phyloP scores from a whole-genome alignment of 2,113 vertebrate species.

The Crotalus viridis region DNA sequence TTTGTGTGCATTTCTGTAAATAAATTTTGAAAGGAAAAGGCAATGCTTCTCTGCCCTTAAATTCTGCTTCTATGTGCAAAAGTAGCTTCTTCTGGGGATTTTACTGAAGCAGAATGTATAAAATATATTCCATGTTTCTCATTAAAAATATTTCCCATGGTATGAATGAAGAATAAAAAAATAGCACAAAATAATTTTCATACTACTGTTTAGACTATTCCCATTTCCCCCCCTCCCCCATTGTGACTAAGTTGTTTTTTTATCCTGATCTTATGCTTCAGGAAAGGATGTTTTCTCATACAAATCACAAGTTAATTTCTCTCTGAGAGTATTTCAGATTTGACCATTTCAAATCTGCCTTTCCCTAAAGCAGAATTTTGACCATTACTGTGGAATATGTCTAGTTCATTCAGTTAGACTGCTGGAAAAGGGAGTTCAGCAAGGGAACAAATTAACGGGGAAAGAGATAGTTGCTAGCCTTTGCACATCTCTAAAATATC shows the following conservation, averaged over 20 bases:
- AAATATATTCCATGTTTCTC: neutral
- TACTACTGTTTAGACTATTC: neutral
- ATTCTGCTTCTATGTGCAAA: neutral
- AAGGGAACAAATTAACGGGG: constrained; percentile 61
- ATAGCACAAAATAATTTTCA: constrained; percentile 45
- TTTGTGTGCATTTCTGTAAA: neutral
- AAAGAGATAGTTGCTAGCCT: constrained; percentile 48
- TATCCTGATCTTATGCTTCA: constrained; percentile 40
- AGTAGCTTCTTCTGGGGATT: neutral
- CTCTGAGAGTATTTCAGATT: constrained; percentile 41
- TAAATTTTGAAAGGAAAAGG: neutral
- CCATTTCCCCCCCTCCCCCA: neutral
- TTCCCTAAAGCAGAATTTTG: constrained; percentile 52
- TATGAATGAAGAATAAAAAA: constrained; percentile 16
- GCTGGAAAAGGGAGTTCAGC: constrained; percentile 41
- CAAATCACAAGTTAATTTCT: constrained; percentile 53
- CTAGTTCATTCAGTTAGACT: constrained; percentile 32
- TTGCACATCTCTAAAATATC: constrained; percentile 56
- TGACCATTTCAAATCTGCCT: constrained; percentile 32
- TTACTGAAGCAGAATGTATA: neutral
- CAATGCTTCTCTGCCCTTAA: neutral
- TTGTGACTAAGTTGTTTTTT: constrained; percentile 26
- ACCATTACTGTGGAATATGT: constrained; percentile 28
- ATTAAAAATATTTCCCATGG: neutral
- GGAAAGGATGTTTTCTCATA: constrained; percentile 32